Evolutionary conservation across 2,888 invertebrate species (phyloP), one percentile per base, ranked within the genome.

Genomic region (Aleiodes leptofemur): DNA sequence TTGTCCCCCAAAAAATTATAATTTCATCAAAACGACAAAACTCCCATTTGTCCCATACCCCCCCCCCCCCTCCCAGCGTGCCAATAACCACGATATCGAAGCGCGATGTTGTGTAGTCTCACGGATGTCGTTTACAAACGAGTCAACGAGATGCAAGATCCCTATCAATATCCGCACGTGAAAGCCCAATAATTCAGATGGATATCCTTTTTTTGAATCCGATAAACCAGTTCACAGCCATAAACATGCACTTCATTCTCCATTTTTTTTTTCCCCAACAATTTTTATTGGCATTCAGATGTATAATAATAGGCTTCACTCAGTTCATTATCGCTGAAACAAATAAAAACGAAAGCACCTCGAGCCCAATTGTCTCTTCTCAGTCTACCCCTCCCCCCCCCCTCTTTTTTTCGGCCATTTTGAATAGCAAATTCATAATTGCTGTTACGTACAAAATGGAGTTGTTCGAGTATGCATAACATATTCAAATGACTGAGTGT

Each of bases 101-200:
- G 73, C 82, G 81, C 81, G 82, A 79, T 79, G 82, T 16, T 48
- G 80, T 11, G 81, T 81, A 81, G 84, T 78, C 82, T 51, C 83
- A 80, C 80, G 79, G 81, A 83, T 80, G 79, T 80, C 81, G 83
- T 80, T 82, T 73, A 79, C 82, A 79, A 77, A 50, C 50, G 80
- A 77, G 78, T 81, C 82, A 83, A 83, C 83, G 82, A 82, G 81
- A 83, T 81, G 82, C 81, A 78, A 82, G 85, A 86, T 86, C 80
- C 83, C 84, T 86, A 86, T 86, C 86, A 82, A 68, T 23, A 68
- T 14, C 31, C 50, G 31, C 50, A 68, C 51, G 68, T 68, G 53
- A 68, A 68, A 68, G 68, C 31, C 51, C 50, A 51, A 68, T 68
- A 53, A 68, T 68, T 68, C 68, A 68, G 68, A 68, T 53, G 29